phyloP scores from a whole-genome alignment of 1,140 invertebrate genomes.

The Lordiphosa clarofinis region DNA sequence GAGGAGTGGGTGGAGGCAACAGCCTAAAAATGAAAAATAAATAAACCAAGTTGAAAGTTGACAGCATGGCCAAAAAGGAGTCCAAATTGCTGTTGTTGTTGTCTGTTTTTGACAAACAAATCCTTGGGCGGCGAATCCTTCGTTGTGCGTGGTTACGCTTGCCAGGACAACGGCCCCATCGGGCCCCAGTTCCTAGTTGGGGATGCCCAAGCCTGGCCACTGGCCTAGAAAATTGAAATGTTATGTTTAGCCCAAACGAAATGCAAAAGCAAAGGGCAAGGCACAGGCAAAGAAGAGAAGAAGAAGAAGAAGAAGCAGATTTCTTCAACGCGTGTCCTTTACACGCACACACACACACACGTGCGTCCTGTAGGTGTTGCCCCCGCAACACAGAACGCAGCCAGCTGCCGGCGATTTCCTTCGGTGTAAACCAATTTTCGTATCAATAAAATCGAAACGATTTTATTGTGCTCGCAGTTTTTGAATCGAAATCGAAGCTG shows the following conservation, averaged over 20 bases:
- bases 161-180: constrained; percentile 60
- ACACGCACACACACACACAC: constrained; percentile 35
- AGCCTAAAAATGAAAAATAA: constrained; percentile 51
- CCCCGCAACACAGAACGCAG: constrained; percentile 23
- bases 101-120: constrained; percentile 74
- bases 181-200: constrained; percentile 40
- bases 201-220: constrained; percentile 34
- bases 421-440: constrained; percentile 71
- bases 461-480: constrained; percentile 45
- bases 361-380: constrained; percentile 71
- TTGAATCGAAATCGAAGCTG: constrained; percentile 57
- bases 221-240: constrained; percentile 76
- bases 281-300: neutral
- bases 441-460: constrained; percentile 73
- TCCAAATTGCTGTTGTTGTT: constrained; percentile 48
- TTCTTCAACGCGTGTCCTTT: constrained; percentile 51
- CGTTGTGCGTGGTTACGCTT: constrained; percentile 72
- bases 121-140: constrained; percentile 60
- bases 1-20: neutral
- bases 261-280: constrained; percentile 22
- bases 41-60: constrained; percentile 59
- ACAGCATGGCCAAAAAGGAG: constrained; percentile 31
- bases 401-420: constrained; percentile 64
- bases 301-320: constrained; percentile 17
- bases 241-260: constrained; percentile 41